Evolutionary conservation across 2,797 vertebrate species (phyloP).

Genomic region (Emys orbicularis): DNA sequence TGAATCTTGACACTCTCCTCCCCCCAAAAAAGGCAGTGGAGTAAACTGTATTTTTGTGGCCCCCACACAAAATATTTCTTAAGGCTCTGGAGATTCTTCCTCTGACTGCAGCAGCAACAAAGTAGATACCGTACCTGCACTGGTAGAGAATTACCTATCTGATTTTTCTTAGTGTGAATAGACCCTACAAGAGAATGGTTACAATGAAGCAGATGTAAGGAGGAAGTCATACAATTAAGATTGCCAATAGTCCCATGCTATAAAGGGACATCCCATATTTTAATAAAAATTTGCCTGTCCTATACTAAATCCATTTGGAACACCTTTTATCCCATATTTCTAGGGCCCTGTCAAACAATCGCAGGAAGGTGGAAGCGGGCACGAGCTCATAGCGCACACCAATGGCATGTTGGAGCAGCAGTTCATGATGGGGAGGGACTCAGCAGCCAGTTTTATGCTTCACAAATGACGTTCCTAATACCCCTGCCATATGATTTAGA

Average conservation of each 20-base stretch:
- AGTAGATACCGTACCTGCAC: too few species aligned
- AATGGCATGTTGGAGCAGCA: background rate
- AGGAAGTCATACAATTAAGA: background rate
- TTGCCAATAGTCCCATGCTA: background rate
- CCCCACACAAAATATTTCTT: too few species aligned
- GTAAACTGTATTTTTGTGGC: too few species aligned
- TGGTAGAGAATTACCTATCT: too few species aligned
- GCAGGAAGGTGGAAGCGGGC: background rate
- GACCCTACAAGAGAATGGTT: too few species aligned
- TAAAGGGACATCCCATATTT: background rate
- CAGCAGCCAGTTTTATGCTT: background rate
- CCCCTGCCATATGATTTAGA: background rate
- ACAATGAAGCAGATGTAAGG: too few species aligned
- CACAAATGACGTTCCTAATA: background rate
- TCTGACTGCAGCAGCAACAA: too few species aligned
- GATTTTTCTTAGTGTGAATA: too few species aligned
- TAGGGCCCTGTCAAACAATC: background rate
- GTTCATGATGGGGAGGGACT: background rate
- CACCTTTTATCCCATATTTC: background rate
- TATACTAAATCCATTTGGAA: background rate
- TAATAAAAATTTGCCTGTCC: background rate
- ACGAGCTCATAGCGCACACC: background rate
- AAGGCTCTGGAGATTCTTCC: too few species aligned
- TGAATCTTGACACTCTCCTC: too few species aligned
- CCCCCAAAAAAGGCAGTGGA: too few species aligned